Conservation (phyloP, 2,888 invertebrate species). For the Papilio protenor region DNA sequence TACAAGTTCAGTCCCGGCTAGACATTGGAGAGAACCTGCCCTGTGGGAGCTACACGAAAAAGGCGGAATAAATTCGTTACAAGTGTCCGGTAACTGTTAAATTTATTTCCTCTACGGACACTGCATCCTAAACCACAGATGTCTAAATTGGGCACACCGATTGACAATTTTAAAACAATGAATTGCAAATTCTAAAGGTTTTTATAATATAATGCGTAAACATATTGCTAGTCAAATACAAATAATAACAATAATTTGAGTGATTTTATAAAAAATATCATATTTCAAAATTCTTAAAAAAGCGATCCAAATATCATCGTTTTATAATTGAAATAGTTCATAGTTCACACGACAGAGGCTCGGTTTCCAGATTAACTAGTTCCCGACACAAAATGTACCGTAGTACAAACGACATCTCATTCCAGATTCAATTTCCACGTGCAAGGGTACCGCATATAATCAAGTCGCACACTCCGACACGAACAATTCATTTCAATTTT, state of each 20-base stretch:
- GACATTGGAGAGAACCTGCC: constrained; percentile 10
- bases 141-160: constrained; percentile 29
- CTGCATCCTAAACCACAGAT: constrained; percentile 23
- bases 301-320: background rate
- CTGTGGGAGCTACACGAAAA: constrained; percentile 43
- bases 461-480: constrained; percentile 63
- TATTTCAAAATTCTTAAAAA: too few relatives aligned
- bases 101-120: constrained; percentile 43
- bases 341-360: background rate
- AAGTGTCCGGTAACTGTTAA: constrained; percentile 30
- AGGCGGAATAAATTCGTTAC: constrained; percentile 43
- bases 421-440: constrained; percentile 74
- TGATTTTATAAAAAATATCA: too few relatives aligned
- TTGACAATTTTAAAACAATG: constrained; percentile 31
- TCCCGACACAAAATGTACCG: constrained; percentile 22
- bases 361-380: constrained; percentile 25
- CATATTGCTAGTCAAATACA: too few relatives aligned
- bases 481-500: constrained; percentile 81
- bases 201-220: too few relatives aligned
- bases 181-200: background rate
- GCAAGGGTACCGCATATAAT: constrained; percentile 69
- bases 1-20: background rate
- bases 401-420: constrained; percentile 63
- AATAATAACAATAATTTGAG: too few relatives aligned
- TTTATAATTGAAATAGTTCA: constrained; percentile 16